These are phyloP conservation scores for Sycophila sp. DNA, from an alignment of 1,140 invertebrate species.

Conservation along the genomic window DNA sequence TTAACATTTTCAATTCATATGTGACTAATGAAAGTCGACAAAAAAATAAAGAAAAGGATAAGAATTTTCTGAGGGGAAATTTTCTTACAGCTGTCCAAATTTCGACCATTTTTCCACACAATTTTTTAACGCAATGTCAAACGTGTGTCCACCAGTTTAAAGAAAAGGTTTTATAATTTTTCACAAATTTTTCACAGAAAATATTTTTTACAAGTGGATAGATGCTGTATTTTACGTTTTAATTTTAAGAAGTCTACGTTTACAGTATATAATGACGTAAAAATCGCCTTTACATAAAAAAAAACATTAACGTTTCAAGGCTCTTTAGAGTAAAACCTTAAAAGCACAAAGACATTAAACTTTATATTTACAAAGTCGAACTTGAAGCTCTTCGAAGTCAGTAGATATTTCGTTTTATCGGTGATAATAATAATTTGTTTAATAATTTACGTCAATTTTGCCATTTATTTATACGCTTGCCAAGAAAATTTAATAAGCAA, in stretches of 20 bases:
- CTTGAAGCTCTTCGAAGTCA: neutral
- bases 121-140: neutral
- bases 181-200: conserved; percentile 7
- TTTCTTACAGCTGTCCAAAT: neutral
- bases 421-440: too few relatives aligned
- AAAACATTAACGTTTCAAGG: too few relatives aligned
- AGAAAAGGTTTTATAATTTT: neutral
- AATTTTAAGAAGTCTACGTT: neutral
- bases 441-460: neutral
- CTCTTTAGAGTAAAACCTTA: too few relatives aligned
- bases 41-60: neutral
- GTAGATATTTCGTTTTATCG: too few relatives aligned
- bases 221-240: neutral
- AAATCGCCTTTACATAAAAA: neutral
- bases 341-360: too few relatives aligned
- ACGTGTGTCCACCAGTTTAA: neutral
- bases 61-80: neutral
- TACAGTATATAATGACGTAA: neutral
- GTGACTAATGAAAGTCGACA: neutral
- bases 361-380: neutral
- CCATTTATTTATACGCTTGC: too few relatives aligned
- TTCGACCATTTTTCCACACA: neutral
- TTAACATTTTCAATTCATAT: neutral
- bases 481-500: too few relatives aligned
- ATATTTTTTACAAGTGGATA: neutral